phyloP scores from a whole-genome alignment of 2,113 vertebrate species.

The Leucopsar rothschildi region DNA sequence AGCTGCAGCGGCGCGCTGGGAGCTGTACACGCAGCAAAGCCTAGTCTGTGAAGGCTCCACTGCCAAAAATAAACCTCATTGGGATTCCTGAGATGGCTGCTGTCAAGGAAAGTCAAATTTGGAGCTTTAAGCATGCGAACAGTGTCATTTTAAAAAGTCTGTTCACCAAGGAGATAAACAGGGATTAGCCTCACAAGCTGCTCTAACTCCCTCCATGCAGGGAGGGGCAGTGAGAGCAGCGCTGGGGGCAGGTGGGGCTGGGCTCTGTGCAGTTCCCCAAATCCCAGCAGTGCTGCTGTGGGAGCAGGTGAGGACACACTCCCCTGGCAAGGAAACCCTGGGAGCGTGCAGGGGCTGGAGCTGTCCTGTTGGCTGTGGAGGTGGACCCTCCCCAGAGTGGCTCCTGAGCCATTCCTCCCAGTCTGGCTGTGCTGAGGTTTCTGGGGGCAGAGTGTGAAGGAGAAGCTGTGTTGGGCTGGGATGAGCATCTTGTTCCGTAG shows the following conservation, averaged over 20 bases:
- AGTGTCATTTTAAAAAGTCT: conserved; percentile 52
- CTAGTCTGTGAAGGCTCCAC: not conserved
- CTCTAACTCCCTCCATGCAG: not conserved
- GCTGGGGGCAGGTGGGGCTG: not conserved
- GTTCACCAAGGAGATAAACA: conserved; percentile 46
- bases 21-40: not conserved
- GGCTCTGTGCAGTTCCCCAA: not conserved
- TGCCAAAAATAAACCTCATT: conserved; percentile 55
- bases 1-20: not conserved
- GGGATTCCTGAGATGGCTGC: conserved; percentile 55
- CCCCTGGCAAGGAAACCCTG: not conserved
- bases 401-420: accelerated
- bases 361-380: accelerated
- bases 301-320: accelerated
- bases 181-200: conserved; percentile 37
- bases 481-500: not conserved
- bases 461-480: not conserved
- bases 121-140: conserved; percentile 43
- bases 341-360: accelerated
- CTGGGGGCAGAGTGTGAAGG: not conserved
- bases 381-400: accelerated
- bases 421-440: not conserved
- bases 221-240: not conserved
- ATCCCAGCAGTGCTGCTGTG: not conserved
- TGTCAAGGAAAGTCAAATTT: conserved; percentile 59